Percentiles rank a stretch among this genome's conserved stretches.
Evolutionary conservation across 1,140 invertebrate genomes (phyloP).

Genomic region (Augochlora pura): DNA sequence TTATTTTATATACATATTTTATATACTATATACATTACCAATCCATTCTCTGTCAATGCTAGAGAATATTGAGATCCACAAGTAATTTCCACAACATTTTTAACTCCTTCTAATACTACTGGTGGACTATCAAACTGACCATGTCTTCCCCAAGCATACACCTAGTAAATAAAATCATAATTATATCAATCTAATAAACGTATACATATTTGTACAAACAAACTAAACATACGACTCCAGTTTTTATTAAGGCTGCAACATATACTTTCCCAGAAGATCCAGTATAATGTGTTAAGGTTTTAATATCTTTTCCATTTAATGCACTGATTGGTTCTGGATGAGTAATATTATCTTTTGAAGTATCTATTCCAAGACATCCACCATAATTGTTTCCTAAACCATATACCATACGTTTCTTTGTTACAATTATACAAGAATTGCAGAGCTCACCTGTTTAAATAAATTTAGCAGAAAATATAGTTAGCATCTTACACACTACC

Average conservation of each 20-base stretch:
- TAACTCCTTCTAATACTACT: slow-evolving; percentile 78
- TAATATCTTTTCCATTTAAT: slow-evolving; percentile 83
- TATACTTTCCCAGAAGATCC: slow-evolving; percentile 83
- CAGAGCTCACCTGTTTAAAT: slow-evolving; percentile 79
- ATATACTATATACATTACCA: slow-evolving; percentile 73
- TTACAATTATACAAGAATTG: slow-evolving; percentile 85
- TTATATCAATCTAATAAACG: not conserved
- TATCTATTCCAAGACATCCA: slow-evolving; percentile 84
- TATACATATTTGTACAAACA: not conserved
- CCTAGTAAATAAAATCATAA: slow-evolving; percentile 41
- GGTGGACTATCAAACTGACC: slow-evolving; percentile 60
- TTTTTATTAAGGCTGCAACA: slow-evolving; percentile 83
- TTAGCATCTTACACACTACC: not conserved
- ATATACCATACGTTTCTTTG: slow-evolving; percentile 83
- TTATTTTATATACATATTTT: not conserved
- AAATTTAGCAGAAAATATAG: not conserved
- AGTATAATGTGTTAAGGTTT: slow-evolving; percentile 81
- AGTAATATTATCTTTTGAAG: slow-evolving; percentile 81
- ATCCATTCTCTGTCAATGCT: slow-evolving; percentile 83
- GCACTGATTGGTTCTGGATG: slow-evolving; percentile 82
- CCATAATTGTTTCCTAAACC: slow-evolving; percentile 83
- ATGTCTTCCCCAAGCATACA: slow-evolving; percentile 86
- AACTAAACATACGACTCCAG: slow-evolving; percentile 78
- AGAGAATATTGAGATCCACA: slow-evolving; percentile 86
- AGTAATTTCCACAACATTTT: slow-evolving; percentile 81